phyloP scores from a whole-genome alignment of 1,140 invertebrate genomes.

The Apolygus lucorum region DNA sequence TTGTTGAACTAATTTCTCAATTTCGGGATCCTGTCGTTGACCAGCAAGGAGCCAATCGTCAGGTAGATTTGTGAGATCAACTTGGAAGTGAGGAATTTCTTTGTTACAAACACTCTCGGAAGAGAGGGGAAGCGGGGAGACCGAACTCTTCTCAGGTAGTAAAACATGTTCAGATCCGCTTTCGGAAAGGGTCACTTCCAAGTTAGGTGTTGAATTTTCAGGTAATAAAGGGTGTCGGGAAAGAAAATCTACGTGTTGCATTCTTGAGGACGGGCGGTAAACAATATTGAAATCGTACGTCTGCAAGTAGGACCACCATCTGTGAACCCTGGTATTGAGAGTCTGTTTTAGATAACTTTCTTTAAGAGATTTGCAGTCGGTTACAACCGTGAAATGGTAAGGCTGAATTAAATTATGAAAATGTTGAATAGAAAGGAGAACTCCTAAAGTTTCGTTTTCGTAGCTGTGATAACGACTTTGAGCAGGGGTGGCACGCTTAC shows the following conservation, averaged over 20 bases:
- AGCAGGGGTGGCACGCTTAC: conserved; percentile 28
- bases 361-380: neutral
- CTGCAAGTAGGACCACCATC: neutral
- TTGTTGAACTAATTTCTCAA: neutral
- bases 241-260: conserved; percentile 2
- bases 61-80: neutral
- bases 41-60: neutral
- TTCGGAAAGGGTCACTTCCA: too few species aligned
- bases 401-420: conserved; percentile 30
- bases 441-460: conserved; percentile 34
- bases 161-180: too few species aligned
- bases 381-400: neutral
- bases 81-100: too few species aligned
- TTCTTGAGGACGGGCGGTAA: neutral
- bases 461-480: conserved; percentile 34
- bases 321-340: neutral
- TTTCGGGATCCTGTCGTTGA: neutral
- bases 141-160: too few species aligned
- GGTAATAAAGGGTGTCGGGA: neutral
- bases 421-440: conserved; percentile 8
- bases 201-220: conserved; percentile 39
- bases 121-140: conserved; percentile 34
- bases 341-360: neutral
- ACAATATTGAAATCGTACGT: neutral
- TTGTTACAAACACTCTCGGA: neutral